Evolutionary conservation across 2,797 vertebrate species (phyloP), one percentile per base, ranked within the genome.

Genomic region (Potorous gilbertii): DNA sequence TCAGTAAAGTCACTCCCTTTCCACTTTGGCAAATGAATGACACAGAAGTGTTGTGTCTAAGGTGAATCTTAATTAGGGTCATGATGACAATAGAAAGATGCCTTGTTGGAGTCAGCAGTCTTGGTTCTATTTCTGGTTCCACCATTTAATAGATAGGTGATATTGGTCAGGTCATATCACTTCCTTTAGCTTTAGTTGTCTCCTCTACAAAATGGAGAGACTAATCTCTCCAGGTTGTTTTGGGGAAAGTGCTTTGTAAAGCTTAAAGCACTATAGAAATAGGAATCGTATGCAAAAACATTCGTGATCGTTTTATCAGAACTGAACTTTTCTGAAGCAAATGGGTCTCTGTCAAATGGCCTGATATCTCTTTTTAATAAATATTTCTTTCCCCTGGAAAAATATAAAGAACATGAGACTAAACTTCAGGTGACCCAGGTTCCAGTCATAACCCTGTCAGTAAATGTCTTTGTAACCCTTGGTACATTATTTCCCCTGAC

Each of bases 161-260:
- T 52, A 0, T 46, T 1, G 0, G 56, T 40, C 93, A 11, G 21
- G 16, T 28, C n/a, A 59, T 89, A 50, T 66, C 27, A 31, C 54
- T 87, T 62, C 52, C 56, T 87, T 87, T 55, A 87, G 54, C 89
- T 91, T 95, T 91, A 14, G 55, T 92, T 92, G 92, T 81, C 50
- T 90, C 5, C 14, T 16, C 0, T 0, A 21, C 74, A 21, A 24
- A 81, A 81, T 81, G 74, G 40, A 74, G 62, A 74, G 66, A 74
- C 14, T 74, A 8, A 74, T 74, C 16, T 40, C 18, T 81, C 46
- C 40, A 46, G 40, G 74, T 81, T 46, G n/a, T 46, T 46, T 81
- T 40, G 40, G 40, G 74, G 40, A 46, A 81, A 24, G 74, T 46
- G 21, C 6, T 81, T 66, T n/a, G 57, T 66, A 66, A 66, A 66